Base-by-base conservation (phyloP, 2,888 invertebrate species). In the Drosophila testacea region DNA sequence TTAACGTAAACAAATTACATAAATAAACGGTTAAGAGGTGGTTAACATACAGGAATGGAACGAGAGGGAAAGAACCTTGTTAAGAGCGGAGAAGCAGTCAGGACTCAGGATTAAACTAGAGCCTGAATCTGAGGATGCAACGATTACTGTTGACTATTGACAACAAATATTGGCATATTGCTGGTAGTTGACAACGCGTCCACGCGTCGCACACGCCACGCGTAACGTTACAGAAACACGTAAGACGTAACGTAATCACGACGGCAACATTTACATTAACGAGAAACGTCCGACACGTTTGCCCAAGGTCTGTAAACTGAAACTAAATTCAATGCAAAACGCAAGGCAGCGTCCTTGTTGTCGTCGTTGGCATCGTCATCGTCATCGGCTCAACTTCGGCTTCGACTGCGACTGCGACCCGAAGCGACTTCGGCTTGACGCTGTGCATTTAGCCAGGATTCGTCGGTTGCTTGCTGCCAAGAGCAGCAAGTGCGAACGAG, bases 251-350 rank as follows among this genome's bases (percentile, higher is more conserved):
- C 88, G 83, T 84, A 81, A 81, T 51, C 46, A 46, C 47, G 32
- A 64, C 52, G 65, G 22, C 47, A 42, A 47, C 56, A 61, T 46
- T 60, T 46, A 32, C 46, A 46, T 38, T 7, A 39, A 32, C 61
- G 38, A 28, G 51, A 27, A 22, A 60, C 65, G 59, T 89, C 85
- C 90, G 90, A 85, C 85, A 84, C 89, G 89, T 83, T 87, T 82
- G 91, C 78, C 91, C 88, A 91, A 88, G 88, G 83, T 90, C 82
- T 88, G 89, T 82, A 82, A 85, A 91, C 91, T 91, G 85, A 91
- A 87, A 48, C 56, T 27, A 67, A 48, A 56, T 32, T 52, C 52
- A 64, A 41, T 52, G 67, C 64, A 30, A 30, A 64, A 41, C 56
- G 67, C 64, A 30, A 30, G 56, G 28, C 60, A 48, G 51, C 32